Base-by-base conservation (phyloP, 2,888 invertebrate species). In the Scelioninae gen. 1 region DNA sequence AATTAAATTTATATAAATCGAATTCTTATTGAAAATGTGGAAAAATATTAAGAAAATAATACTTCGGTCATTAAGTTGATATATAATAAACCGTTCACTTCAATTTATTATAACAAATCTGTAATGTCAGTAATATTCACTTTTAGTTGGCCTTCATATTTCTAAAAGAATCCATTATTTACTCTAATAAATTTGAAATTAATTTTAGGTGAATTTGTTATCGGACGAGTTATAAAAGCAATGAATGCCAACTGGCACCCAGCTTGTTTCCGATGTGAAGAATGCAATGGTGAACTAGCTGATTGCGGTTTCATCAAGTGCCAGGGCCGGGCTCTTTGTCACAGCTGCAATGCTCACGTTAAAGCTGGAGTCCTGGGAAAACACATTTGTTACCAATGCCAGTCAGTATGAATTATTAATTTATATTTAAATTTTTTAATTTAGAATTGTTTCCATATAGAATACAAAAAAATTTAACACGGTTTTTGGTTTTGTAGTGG, bases 171-270 rank as follows among this genome's bases (percentile, higher is more conserved):
- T n/a, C n/a, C n/a, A n/a, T n/a, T n/a, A n/a, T n/a, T n/a, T n/a
- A n/a, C n/a, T n/a, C n/a, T n/a, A 13, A 58, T 9, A 40, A 49
- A 53, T 31, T 29, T 13, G 10, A 53, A 40, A 13, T 72, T 60
- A 9, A 32, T 66, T 80, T 88, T 90, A 96, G 96, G 96, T 29
- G 98, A 98, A 93, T 99, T 99, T 92, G 98, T 99, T 80, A 98
- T 99, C 91, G 99, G 99, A 0, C 95, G 99, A 76, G 99, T 99
- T 55, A 99, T 99, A 91, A 99, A 99, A 93, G 99, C 99, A 0
- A 99, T 99, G 98, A 98, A 99, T 90, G 95, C 97, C 38, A 98
- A 97, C 92, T 99, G 99, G 99, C 99, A 99, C 93, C 99, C 99
- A 1, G 95, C 95, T 81, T 99, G 99, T 92, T 99, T 99, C 94